phyloP scores from a whole-genome alignment of 2,888 invertebrate genomes.

The Rhingia campestris region DNA sequence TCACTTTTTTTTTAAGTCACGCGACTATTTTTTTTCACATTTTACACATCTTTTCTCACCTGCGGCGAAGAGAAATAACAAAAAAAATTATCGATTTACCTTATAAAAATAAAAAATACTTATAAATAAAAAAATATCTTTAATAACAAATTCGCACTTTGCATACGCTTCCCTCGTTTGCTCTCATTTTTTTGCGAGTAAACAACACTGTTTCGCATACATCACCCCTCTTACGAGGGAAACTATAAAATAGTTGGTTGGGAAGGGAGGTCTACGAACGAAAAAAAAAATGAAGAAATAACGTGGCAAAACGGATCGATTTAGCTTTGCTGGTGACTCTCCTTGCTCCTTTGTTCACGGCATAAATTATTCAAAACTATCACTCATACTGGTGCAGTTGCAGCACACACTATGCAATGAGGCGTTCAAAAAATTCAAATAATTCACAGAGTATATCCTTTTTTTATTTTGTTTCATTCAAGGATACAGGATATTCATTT shows the following conservation, averaged over 20 bases:
- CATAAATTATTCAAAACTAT: conserved; percentile 67
- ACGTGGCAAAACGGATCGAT: conserved; percentile 58
- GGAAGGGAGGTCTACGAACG: not conserved
- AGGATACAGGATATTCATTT: conserved; percentile 4
- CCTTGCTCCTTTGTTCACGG: conserved; percentile 44
- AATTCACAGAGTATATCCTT: conserved; percentile 14
- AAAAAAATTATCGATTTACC: conserved; percentile 60
- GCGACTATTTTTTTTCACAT: not conserved
- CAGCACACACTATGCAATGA: conserved; percentile 14
- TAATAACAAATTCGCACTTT: conserved; percentile 35
- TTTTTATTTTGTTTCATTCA: conserved; percentile 5
- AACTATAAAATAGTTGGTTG: not conserved
- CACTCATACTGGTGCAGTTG: conserved; percentile 33
- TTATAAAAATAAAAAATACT: conserved; percentile 32
- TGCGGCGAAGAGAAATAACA: conserved; percentile 32
- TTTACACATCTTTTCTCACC: conserved; percentile 55
- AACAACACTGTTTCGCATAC: conserved; percentile 24
- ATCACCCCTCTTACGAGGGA: not conserved
- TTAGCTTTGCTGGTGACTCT: conserved; percentile 58
- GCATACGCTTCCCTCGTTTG: conserved; percentile 13
- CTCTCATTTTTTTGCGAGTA: conserved; percentile 29
- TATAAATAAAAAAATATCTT: conserved; percentile 1
- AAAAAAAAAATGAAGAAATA: conserved; percentile 29
- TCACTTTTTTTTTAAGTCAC: conserved; percentile 3
- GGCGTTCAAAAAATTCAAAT: conserved; percentile 17